phyloP scores from a whole-genome alignment of 2,797 vertebrate species.

The Margarornis squamiger region DNA sequence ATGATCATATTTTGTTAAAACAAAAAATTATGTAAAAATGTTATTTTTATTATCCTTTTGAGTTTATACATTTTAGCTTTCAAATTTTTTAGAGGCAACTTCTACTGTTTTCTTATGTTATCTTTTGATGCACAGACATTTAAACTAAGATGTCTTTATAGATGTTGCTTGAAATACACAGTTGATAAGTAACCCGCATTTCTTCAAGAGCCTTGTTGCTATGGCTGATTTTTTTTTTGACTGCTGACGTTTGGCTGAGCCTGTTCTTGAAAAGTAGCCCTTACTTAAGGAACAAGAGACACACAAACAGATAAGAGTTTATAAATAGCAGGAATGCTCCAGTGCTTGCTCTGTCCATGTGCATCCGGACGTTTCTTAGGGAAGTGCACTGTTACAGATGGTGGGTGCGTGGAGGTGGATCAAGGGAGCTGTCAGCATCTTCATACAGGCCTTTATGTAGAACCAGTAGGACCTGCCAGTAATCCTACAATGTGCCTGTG shows the following conservation, averaged over 20 bases:
- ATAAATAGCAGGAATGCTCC: neutral
- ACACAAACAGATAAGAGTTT: neutral
- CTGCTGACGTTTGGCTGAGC: neutral
- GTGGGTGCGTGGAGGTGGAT: neutral
- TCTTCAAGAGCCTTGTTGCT: neutral
- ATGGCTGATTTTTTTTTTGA: neutral
- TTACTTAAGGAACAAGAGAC: neutral
- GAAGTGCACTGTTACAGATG: neutral
- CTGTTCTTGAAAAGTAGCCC: neutral
- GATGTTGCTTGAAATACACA: neutral
- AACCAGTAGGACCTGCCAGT: neutral
- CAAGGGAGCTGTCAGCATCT: neutral
- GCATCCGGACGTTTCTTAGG: neutral
- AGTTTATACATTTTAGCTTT: neutral
- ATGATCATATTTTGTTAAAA: neutral
- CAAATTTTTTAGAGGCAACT: neutral
- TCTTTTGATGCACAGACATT: neutral
- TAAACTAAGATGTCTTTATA: neutral
- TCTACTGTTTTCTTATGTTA: neutral
- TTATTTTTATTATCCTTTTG: neutral
- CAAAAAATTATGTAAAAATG: neutral
- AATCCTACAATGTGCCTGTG: neutral
- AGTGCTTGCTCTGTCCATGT: fast-evolving
- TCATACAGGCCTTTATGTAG: neutral
- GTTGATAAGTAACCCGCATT: neutral